Percentiles rank a stretch among this genome's conserved stretches.
These are phyloP conservation scores for Halocaridina rubra DNA, from an alignment of 2,888 invertebrate genomes.

Conservation along the genomic window DNA sequence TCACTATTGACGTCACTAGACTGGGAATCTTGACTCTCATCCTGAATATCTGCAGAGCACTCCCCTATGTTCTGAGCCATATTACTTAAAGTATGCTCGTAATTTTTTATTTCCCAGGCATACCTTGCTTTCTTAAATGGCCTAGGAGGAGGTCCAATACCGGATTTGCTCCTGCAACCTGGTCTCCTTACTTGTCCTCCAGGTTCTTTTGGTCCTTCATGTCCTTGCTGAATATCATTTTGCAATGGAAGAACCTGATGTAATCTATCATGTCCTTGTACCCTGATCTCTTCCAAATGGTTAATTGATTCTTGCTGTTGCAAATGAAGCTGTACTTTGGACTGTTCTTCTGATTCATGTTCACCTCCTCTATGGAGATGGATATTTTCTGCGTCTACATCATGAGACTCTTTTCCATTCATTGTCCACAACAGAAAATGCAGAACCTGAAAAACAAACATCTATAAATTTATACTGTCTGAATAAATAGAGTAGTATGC, in stretches of 20 bases:
- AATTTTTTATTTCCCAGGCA: slow-evolving; percentile 63
- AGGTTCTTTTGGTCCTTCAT: slow-evolving; percentile 38
- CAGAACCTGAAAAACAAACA: slow-evolving; percentile 31
- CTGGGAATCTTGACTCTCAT: slow-evolving; percentile 45
- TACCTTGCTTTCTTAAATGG: slow-evolving; percentile 63
- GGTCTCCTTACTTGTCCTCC: slow-evolving; percentile 38
- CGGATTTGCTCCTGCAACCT: slow-evolving; percentile 38
- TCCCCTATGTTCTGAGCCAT: slow-evolving; percentile 55
- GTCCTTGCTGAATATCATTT: not conserved
- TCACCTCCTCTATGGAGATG: slow-evolving; percentile 15
- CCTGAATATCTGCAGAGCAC: slow-evolving; percentile 32
- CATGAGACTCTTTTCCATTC: slow-evolving; percentile 39
- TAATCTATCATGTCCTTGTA: not conserved
- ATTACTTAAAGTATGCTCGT: slow-evolving; percentile 62
- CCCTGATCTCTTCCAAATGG: not conserved
- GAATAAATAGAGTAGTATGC: no score
- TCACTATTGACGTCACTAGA: slow-evolving; percentile 52
- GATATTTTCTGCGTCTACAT: slow-evolving; percentile 34
- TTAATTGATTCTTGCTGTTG: not conserved
- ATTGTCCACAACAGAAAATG: slow-evolving; percentile 53
- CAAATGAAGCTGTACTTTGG: not conserved
- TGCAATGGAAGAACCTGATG: not conserved
- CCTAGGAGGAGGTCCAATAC: slow-evolving; percentile 58
- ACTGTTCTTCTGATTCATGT: not conserved
- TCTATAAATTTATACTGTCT: no score